Conservation (phyloP, 2,888 invertebrate species). For the Acleris cristana region DNA sequence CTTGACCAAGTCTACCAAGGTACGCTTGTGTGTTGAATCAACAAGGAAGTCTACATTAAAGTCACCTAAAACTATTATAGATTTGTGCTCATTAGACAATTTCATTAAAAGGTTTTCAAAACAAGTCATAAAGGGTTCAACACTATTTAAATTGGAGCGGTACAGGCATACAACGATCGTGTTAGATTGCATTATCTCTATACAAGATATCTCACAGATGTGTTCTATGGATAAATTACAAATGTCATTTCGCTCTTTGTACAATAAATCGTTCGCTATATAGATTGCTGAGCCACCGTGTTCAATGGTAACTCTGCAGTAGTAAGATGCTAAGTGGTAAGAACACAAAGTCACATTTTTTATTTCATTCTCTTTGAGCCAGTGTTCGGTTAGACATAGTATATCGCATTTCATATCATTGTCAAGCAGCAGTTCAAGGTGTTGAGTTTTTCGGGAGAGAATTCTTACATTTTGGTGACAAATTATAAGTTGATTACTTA, state of each 20-base stretch:
- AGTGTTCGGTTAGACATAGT: background rate
- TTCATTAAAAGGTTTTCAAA: background rate
- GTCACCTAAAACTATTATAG: too few relatives aligned
- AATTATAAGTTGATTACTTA: background rate
- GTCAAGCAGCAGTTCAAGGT: background rate
- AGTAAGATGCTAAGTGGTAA: background rate
- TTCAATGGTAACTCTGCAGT: background rate
- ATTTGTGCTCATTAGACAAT: background rate
- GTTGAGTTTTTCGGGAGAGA: background rate
- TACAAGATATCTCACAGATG: conserved; percentile 3
- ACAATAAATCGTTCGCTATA: background rate
- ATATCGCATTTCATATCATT: conserved; percentile 8
- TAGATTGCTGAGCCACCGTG: conserved; percentile 10
- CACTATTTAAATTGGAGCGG: background rate
- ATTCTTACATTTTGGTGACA: conserved; percentile 16
- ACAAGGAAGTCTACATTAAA: too few relatives aligned
- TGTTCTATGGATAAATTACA: background rate
- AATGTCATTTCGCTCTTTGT: conserved; percentile 1
- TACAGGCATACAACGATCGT: background rate
- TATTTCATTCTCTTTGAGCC: background rate
- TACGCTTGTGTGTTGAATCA: too few relatives aligned
- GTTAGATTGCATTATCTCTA: background rate
- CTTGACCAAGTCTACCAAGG: too few relatives aligned
- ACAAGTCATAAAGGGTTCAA: background rate
- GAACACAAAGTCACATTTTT: background rate